Evolutionary conservation across 1,140 invertebrate genomes (phyloP), one percentile per base, ranked within the genome.

Genomic region (Zaprionus tsacasi): DNA sequence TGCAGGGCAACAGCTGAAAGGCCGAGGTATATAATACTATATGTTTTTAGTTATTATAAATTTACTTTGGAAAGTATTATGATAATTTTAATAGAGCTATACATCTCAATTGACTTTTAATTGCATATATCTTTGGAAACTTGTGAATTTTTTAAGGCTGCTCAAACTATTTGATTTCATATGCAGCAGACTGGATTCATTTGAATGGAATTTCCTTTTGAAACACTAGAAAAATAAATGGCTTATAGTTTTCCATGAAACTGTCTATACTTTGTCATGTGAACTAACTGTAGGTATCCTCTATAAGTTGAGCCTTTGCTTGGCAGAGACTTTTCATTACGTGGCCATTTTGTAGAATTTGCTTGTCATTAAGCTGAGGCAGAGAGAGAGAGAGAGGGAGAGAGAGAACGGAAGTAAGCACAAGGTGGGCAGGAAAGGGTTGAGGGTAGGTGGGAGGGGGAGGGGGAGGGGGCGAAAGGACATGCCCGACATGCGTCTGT

Each of bases 401-500:
- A 40, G 4, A 30, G n/a, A n/a, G 30, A 48, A 61, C 4, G 25
- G n/a, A 48, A 48, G 25, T 11, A 40, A n/a, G 38, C 38, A 7
- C 38, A 7, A 27, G 25, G n/a, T 33, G 10, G 25, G 8, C 21
- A 13, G 48, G 50, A 13, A 21, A 21, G 25, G 6, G 27, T 0
- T 36, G 21, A n/a, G 10, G n/a, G 25, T 13, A 15, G 2, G 40
- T 13, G 40, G 40, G 0, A 8, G 13, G 52, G 43, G 3, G 38
- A 25, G 12, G 6, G 13, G 13, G 27, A 6, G 10, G 7, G n/a
- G 6, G 27, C 3, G 38, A 7, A 13, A 38, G 70, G 21, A 36
- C 21, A 55, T 30, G 60, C 6, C 33, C 36, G 35, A 36, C 52
- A 55, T 74, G 66, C 52, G 71, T 74, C 36, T 68, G 77, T 70